Evolutionary conservation across 2,888 invertebrate genomes (phyloP).

Genomic region (Ectemnius cavifrons): DNA sequence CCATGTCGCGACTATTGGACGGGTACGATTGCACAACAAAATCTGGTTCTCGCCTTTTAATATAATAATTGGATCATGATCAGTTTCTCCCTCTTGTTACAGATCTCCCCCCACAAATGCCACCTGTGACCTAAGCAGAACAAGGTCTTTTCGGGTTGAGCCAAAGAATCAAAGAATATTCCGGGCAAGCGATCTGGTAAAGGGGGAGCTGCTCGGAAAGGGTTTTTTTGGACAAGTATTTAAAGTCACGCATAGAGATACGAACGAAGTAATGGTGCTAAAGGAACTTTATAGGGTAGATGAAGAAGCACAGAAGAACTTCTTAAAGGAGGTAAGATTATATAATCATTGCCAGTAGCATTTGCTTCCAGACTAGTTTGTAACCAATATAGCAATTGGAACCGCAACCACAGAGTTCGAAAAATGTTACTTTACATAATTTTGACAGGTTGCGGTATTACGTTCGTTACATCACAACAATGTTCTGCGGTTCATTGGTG

Average conservation of each 20-base stretch:
- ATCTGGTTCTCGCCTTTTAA: neutral
- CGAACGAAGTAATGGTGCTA: conserved; percentile 96
- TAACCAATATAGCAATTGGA: no score
- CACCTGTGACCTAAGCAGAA: conserved; percentile 88
- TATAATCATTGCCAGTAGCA: no score
- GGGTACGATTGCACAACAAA: conserved; percentile 79
- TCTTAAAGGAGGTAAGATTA: conserved; percentile 89
- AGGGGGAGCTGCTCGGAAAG: conserved; percentile 93
- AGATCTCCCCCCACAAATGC: conserved; percentile 76
- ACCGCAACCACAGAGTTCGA: neutral
- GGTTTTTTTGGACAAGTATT: conserved; percentile 97
- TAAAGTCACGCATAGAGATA: conserved; percentile 93
- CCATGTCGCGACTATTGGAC: conserved; percentile 90
- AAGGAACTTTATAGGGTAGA: conserved; percentile 96
- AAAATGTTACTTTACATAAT: conserved; percentile 1
- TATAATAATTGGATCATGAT: neutral
- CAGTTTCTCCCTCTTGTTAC: neutral
- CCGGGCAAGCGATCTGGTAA: conserved; percentile 92
- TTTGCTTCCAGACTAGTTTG: no score
- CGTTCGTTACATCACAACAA: conserved; percentile 93
- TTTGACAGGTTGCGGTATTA: conserved; percentile 89
- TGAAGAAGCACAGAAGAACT: conserved; percentile 95
- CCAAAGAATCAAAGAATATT: conserved; percentile 88
- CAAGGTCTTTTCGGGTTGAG: conserved; percentile 91
- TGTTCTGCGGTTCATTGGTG: conserved; percentile 94